A percentile compares a stretch with the other conserved stretches of the same genome.
These are phyloP conservation scores for Danio aesculapii DNA, from an alignment of 2,797 vertebrate genomes.

Conservation along the genomic window DNA sequence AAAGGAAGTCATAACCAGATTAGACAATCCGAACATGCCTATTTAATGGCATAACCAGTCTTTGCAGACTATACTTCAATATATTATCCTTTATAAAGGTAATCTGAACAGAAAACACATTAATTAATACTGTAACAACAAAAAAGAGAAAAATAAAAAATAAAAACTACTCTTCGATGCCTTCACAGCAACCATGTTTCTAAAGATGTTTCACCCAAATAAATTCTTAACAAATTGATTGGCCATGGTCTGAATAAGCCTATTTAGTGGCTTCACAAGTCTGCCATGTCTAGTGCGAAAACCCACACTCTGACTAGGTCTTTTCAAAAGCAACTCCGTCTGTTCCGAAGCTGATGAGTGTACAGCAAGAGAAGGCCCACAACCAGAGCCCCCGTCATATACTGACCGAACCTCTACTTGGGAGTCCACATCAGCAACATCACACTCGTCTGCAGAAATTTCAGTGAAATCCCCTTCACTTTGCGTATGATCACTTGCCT, in stretches of 20 bases:
- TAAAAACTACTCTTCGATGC: too few species aligned
- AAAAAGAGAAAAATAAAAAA: too few species aligned
- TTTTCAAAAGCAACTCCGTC: not conserved
- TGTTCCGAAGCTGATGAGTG: not conserved
- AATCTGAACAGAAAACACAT: not conserved
- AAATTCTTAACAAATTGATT: slow-evolving; percentile 12
- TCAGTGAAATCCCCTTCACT: not conserved
- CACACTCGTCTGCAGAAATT: not conserved
- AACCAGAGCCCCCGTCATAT: not conserved
- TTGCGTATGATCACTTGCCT: not conserved
- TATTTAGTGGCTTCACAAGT: slow-evolving; percentile 14
- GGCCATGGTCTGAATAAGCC: slow-evolving; percentile 11
- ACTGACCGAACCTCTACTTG: too few species aligned
- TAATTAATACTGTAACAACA: too few species aligned
- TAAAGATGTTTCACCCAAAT: not conserved
- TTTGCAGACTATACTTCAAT: too few species aligned
- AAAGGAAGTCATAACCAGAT: not conserved
- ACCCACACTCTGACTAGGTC: slow-evolving; percentile 5
- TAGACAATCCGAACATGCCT: too few species aligned
- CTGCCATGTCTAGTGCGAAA: slow-evolving; percentile 8
- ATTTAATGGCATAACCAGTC: too few species aligned
- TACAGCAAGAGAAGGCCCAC: not conserved
- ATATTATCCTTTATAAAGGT: too few species aligned
- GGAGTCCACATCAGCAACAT: not conserved
- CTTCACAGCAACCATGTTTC: not conserved